These are phyloP conservation scores for Eristalis arbustorum DNA, from an alignment of 2,888 invertebrate species.

Conservation along the genomic window DNA sequence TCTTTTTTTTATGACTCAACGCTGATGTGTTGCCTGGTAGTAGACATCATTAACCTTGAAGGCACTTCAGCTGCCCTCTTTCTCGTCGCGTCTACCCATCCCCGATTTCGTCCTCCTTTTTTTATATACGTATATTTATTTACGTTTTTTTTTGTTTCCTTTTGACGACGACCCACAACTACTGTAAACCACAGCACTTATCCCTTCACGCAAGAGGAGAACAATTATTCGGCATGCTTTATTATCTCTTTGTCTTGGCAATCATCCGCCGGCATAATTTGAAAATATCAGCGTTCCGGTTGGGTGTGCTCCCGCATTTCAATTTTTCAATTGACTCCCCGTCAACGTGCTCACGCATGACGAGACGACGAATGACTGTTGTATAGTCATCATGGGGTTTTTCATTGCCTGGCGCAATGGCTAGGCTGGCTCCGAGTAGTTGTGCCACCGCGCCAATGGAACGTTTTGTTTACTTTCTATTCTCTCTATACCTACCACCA, in stretches of 20 bases:
- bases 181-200: slow-evolving; percentile 1
- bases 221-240: slow-evolving; percentile 41
- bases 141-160: not conserved
- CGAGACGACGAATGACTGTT: slow-evolving; percentile 18
- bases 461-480: not conserved
- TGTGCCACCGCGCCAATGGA: not conserved
- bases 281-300: slow-evolving; percentile 36
- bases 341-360: slow-evolving; percentile 43
- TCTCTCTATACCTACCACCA: not conserved
- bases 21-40: slow-evolving; percentile 29
- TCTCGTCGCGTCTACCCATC: not conserved
- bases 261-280: slow-evolving; percentile 48
- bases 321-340: slow-evolving; percentile 43
- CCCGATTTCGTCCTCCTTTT: not conserved
- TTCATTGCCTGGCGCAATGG: not conserved
- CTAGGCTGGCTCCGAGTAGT: not conserved
- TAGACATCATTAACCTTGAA: slow-evolving; percentile 52
- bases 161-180: not conserved
- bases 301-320: slow-evolving; percentile 56
- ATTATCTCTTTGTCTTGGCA: slow-evolving; percentile 52
- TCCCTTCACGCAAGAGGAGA: slow-evolving; percentile 34
- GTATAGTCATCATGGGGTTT: slow-evolving; percentile 21
- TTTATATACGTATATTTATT: not conserved
- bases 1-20: slow-evolving; percentile 3
- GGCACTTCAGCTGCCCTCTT: slow-evolving; percentile 14